Conservation (phyloP, 2,797 vertebrate species). For the Miichthys miiuy region DNA sequence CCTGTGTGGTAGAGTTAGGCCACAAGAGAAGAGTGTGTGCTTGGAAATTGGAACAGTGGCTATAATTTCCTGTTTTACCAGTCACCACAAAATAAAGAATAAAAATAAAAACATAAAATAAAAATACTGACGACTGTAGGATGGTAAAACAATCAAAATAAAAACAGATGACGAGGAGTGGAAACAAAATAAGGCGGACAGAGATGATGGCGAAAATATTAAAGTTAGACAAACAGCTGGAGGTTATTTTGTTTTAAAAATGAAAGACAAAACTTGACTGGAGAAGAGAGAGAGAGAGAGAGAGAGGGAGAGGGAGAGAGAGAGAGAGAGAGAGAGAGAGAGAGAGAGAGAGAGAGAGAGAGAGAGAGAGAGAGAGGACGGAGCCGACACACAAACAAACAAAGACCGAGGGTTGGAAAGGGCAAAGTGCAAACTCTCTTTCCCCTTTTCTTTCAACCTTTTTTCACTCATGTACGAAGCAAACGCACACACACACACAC, state of each 20-base stretch:
- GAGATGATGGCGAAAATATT: slow-evolving; percentile 21
- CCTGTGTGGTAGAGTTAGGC: slow-evolving; percentile 53
- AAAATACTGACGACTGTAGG: slow-evolving; percentile 19
- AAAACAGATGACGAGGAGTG: slow-evolving; percentile 10
- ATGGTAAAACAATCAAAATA: slow-evolving; percentile 35
- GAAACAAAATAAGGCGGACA: slow-evolving; percentile 25
- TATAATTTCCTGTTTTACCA: slow-evolving; percentile 46
- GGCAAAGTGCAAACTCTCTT: slow-evolving; percentile 66
- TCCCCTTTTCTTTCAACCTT: slow-evolving; percentile 59
- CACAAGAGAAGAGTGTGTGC: slow-evolving; percentile 51
- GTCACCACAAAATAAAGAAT: slow-evolving; percentile 59
- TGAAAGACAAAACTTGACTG: slow-evolving; percentile 72
- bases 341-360: too few relatives aligned
- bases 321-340: too few relatives aligned
- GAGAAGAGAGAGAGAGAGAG: slow-evolving; percentile 19
- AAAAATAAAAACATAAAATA: neutral
- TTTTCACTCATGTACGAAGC: slow-evolving; percentile 42
- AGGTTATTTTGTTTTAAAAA: slow-evolving; percentile 24
- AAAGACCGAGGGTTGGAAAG: slow-evolving; percentile 56
- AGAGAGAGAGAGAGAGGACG: neutral
- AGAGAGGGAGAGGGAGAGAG: too few relatives aligned
- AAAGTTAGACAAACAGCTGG: slow-evolving; percentile 4
- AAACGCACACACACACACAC: slow-evolving; percentile 44
- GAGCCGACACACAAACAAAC: slow-evolving; percentile 48
- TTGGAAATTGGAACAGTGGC: slow-evolving; percentile 41